Evolutionary conservation across 2,113 vertebrate species (phyloP).

Genomic region (Phylloscopus trochilus): DNA sequence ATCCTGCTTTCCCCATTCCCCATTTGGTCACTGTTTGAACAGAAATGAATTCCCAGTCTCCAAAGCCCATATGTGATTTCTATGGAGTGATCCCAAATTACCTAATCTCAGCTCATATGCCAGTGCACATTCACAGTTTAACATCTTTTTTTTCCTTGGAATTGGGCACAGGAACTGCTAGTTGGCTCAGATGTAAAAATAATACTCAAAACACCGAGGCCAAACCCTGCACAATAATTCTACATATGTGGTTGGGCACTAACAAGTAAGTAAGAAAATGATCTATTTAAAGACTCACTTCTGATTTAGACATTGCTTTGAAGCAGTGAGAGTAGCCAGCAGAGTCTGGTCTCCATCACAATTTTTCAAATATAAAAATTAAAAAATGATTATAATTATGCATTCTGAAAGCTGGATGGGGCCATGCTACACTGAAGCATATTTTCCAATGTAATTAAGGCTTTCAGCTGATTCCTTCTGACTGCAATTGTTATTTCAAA

Average conservation of each 20-base stretch:
- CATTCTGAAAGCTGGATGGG: slow-evolving; percentile 69
- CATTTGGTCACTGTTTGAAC: slow-evolving; percentile 57
- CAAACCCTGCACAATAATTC: slow-evolving; percentile 30
- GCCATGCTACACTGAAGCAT: slow-evolving; percentile 75
- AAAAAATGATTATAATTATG: slow-evolving; percentile 77
- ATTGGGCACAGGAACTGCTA: slow-evolving; percentile 35
- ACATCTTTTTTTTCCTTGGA: slow-evolving; percentile 34
- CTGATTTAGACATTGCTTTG: slow-evolving; percentile 57
- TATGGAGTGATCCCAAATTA: slow-evolving; percentile 60
- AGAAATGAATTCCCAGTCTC: slow-evolving; percentile 66
- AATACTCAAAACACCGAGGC: slow-evolving; percentile 22
- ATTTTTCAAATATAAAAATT: slow-evolving; percentile 72
- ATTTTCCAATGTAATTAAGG: slow-evolving; percentile 89
- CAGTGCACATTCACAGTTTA: slow-evolving; percentile 62
- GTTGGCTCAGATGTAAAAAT: slow-evolving; percentile 52
- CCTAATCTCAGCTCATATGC: slow-evolving; percentile 66
- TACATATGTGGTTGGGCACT: slow-evolving; percentile 21
- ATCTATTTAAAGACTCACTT: slow-evolving; percentile 56
- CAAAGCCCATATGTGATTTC: slow-evolving; percentile 65
- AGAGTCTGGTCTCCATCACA: slow-evolving; percentile 59
- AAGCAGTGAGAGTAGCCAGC: slow-evolving; percentile 43
- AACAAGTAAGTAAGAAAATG: slow-evolving; percentile 59
- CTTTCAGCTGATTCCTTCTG: slow-evolving; percentile 84
- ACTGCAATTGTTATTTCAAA: slow-evolving; percentile 94
- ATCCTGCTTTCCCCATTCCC: slow-evolving; percentile 6